Base-by-base conservation (phyloP, 2,888 invertebrate genomes). In the Kuschelorhynchus macadamiae region DNA sequence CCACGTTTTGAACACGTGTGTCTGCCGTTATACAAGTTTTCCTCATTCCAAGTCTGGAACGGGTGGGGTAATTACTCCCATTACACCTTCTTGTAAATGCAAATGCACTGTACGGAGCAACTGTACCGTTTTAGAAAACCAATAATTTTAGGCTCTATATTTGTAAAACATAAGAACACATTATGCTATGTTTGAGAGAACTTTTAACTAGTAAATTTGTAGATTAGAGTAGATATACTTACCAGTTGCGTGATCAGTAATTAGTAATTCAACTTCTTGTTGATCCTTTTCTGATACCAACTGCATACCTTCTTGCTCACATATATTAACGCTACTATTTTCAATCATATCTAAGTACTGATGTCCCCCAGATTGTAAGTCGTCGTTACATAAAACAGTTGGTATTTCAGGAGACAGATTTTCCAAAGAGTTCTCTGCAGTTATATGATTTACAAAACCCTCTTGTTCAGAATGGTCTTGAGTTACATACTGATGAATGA, bases 171-270 rank as follows among this genome's bases (percentile, higher is more conserved):
- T n/a, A n/a, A n/a, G n/a, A n/a, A n/a, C n/a, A n/a, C n/a, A n/a
- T n/a, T n/a, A n/a, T n/a, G n/a, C n/a, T n/a, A n/a, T n/a, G n/a
- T n/a, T n/a, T n/a, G n/a, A n/a, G n/a, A n/a, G n/a, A n/a, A n/a
- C n/a, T n/a, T n/a, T n/a, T n/a, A n/a, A n/a, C n/a, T n/a, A n/a
- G n/a, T n/a, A n/a, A n/a, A n/a, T n/a, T n/a, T n/a, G n/a, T n/a
- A n/a, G n/a, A n/a, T n/a, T n/a, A n/a, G n/a, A n/a, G n/a, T n/a
- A n/a, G 2, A 39, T 20, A 12, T 20, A 55, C 36, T 44, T 70
- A 73, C 76, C 83, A 62, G 83, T 83, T 59, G 78, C 77, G 71
- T 83, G 82, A 74, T 84, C 83, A 8, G 83, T 83, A 60, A 84
- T 84, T 53, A 84, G 74, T 64, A 84, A 76, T 75, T 83, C 82